Evolutionary conservation across 2,113 vertebrate species (phyloP).

Genomic region (Xiphophorus maculatus): DNA sequence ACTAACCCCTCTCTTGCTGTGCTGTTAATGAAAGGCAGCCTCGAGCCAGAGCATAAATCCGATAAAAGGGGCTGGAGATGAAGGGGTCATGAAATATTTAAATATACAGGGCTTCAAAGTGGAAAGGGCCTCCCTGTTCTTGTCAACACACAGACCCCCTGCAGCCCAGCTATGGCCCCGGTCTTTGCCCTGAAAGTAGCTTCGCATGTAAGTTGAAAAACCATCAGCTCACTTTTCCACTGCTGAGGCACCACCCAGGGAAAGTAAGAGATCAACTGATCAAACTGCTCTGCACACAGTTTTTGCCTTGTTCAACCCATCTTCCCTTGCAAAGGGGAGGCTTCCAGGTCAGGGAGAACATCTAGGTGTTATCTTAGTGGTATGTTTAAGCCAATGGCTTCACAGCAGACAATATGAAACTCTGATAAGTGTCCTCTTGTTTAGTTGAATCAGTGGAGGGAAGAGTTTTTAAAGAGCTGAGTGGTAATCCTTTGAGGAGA

Average conservation of each 20-base stretch:
- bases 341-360: slow-evolving; percentile 34
- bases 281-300: slow-evolving; percentile 31
- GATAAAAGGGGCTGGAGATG: slow-evolving; percentile 70
- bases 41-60: slow-evolving; percentile 68
- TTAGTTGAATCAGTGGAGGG: not conserved
- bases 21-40: slow-evolving; percentile 74
- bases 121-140: slow-evolving; percentile 55
- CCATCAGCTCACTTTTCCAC: slow-evolving; percentile 28
- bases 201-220: slow-evolving; percentile 70
- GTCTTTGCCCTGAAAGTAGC: slow-evolving; percentile 53
- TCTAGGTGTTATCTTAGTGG: slow-evolving; percentile 36
- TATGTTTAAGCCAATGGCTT: not conserved
- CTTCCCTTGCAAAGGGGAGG: slow-evolving; percentile 46
- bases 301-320: slow-evolving; percentile 33
- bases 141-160: slow-evolving; percentile 68
- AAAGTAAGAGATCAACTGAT: slow-evolving; percentile 37
- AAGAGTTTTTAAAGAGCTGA: not conserved
- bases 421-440: not conserved
- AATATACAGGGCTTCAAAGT: slow-evolving; percentile 78
- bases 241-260: slow-evolving; percentile 25
- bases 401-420: no score
- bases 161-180: slow-evolving; percentile 37
- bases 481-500: not conserved
- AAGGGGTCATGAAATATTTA: slow-evolving; percentile 81
- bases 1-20: slow-evolving; percentile 50